Evolutionary conservation across 2,797 vertebrate genomes (phyloP), one percentile per base, ranked within the genome.

Genomic region (Euphonia xanthogaster): DNA sequence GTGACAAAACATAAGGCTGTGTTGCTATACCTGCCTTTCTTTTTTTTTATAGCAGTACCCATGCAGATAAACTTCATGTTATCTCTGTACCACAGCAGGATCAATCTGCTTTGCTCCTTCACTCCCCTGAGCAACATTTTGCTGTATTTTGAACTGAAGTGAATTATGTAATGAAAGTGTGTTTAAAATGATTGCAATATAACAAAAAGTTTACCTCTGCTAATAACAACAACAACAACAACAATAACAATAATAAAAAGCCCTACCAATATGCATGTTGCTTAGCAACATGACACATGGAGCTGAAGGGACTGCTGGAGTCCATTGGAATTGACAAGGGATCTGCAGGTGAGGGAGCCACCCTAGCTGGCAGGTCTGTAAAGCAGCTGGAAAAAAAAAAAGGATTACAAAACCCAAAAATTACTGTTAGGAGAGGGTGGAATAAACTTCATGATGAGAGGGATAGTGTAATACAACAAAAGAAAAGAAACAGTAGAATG

Each of bases 231-330:
- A 91, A 47, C 21, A 91, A 47, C 21, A 81, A 90, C 7, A 81
- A 91, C 80, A 96, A 73, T 39, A 80, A 79, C 68, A 77, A 67
- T 81, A 76, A 84, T 42, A 86, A 51, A 94, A 96, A 97, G n/a
- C 47, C 74, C 61, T 93, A 92, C 90, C 93, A 86, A 94, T 89
- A 88, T 94, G 66, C 13, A 5, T 48, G 97, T 98, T 98, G 97
- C 97, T 95, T 98, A 97, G 97, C 96, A 97, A 98, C 96, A 1
- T n/a, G 88, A 96, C 83, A 48, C 90, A 67, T 81, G 91, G 85
- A 87, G 75, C 91, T 94, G 88, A 85, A 95, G 78, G 3, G 7
- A 88, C 82, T 92, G 96, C 94, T 94, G 61, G 40, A 81, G 53
- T 80, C 90, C 66, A 39, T 96, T 92, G 4, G 77, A 90, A 97